Base-by-base conservation (phyloP, 2,113 vertebrate genomes). In the Melanostigma gelatinosum region DNA sequence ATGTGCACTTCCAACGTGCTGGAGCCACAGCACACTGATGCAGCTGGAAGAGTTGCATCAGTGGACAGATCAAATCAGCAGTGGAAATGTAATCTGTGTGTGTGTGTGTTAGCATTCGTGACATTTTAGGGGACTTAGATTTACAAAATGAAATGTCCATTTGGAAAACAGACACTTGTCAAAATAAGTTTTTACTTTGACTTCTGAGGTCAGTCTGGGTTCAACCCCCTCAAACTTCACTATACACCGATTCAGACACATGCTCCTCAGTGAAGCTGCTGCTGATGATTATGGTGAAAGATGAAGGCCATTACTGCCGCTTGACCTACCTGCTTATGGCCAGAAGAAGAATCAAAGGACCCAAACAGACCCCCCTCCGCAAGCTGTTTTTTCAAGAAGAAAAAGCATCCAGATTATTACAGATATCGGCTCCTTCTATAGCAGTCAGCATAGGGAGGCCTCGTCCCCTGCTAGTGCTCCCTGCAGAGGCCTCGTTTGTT, bases 271-370 rank as follows among this genome's bases (percentile, higher is more conserved):
- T 71, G 72, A 75, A 87, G 81, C 57, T 50, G 71, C 66, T 75
- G 82, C 22, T 24, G 64, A 77, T 83, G 73, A 81, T 82, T 75
- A 73, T 85, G 85, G 86, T 82, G 83, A 86, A 58, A 91, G 85
- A 88, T 92, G 84, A 92, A 92, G 75, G 75, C 57, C 84, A 72
- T 92, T 91, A 92, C 52, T 88, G 67, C 73, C 24, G 80, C 89
- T 91, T 91, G 87, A 90, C 81, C 76, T 89, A 75, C 74, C 83
- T 84, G 81, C 79, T 88, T 75, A 48, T 61, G 70, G 52, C 57
- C 32, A 85, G 80, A 82, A 60, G 62, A 83, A 70, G 70, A 83
- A 90, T 90, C 79, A 91, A 89, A 91, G 85, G 54, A 80, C 52
- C 75, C 52, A 61, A 68, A 62, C 29, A 76, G 83, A 89, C 80